phyloP scores from a whole-genome alignment of 2,888 invertebrate genomes.

The Synergus itoensis region DNA sequence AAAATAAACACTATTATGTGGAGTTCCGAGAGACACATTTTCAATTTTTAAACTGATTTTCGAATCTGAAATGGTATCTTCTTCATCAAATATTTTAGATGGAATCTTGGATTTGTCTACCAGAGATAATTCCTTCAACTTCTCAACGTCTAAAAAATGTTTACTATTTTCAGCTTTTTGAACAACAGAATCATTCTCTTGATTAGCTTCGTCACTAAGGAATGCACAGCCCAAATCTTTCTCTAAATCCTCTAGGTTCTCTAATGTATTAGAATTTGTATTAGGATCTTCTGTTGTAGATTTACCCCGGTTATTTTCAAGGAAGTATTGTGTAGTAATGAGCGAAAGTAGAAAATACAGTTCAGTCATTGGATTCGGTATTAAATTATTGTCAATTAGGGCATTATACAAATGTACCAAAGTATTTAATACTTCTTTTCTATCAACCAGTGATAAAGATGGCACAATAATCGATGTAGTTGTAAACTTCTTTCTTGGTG shows the following conservation, averaged over 20 bases:
- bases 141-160: neutral
- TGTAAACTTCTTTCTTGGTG: conserved; percentile 49
- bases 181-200: neutral
- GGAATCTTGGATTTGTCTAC: conserved; percentile 41
- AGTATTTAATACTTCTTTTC: conserved; percentile 80
- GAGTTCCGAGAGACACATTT: conserved; percentile 56
- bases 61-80: neutral
- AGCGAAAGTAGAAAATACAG: conserved; percentile 85
- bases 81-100: conserved; percentile 11
- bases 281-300: neutral
- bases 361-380: conserved; percentile 84
- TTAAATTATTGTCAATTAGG: conserved; percentile 82
- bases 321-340: conserved; percentile 79
- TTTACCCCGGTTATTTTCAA: conserved; percentile 24
- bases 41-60: conserved; percentile 3
- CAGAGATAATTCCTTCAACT: conserved; percentile 32
- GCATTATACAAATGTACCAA: conserved; percentile 81
- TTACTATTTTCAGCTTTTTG: neutral
- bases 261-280: neutral
- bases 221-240: conserved; percentile 62
- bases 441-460: conserved; percentile 78
- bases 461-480: conserved; percentile 74
- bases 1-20: conserved; percentile 88
- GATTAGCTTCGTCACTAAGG: conserved; percentile 24
- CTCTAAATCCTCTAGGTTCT: conserved; percentile 54